A percentile compares a stretch with the other conserved stretches of the same genome.
These are phyloP conservation scores for Columba guinea DNA, from an alignment of 2,797 vertebrate genomes.

Conservation along the genomic window DNA sequence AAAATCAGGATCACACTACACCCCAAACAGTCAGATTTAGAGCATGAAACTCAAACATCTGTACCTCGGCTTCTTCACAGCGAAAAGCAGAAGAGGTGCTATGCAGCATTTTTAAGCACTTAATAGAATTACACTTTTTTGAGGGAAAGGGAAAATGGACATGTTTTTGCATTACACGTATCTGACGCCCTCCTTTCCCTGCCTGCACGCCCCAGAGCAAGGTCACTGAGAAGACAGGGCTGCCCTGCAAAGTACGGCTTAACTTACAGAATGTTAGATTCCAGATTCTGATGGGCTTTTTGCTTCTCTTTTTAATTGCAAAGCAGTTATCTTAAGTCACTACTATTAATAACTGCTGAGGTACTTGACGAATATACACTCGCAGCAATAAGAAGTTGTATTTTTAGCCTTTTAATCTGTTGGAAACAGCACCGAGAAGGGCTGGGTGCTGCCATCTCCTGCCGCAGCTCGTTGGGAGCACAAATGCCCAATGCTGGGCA, in stretches of 20 bases:
- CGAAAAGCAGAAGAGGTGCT: neutral
- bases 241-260: neutral
- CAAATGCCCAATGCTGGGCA: neutral
- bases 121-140: neutral
- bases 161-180: neutral
- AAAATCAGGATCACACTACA: neutral
- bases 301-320: neutral
- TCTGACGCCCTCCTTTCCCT: neutral
- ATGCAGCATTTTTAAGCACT: neutral
- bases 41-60: neutral
- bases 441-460: neutral
- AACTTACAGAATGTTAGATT: neutral
- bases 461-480: neutral
- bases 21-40: neutral
- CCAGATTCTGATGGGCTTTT: neutral
- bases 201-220: neutral
- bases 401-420: neutral
- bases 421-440: neutral
- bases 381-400: neutral
- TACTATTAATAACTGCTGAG: neutral
- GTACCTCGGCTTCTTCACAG: neutral
- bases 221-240: neutral
- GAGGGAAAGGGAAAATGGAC: neutral
- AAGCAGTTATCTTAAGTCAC: neutral
- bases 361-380: neutral